Conservation (phyloP, 2,113 vertebrate species). For the Etheostoma spectabile region DNA sequence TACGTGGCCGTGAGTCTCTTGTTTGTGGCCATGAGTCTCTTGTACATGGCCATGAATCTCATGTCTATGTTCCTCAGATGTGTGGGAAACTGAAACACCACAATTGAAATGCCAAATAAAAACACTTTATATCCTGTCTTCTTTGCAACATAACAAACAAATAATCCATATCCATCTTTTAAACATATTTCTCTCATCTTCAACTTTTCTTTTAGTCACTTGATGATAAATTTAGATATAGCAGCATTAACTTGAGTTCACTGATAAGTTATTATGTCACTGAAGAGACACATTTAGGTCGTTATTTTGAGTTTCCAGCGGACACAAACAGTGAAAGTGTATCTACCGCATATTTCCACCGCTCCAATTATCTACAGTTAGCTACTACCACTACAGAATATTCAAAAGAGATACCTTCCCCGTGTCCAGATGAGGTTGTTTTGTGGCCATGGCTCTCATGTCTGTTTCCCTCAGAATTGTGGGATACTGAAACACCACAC, state of each 20-base stretch:
- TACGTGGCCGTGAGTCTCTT: neutral
- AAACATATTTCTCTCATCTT: neutral
- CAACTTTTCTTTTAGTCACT: neutral
- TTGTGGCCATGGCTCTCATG: slow-evolving; percentile 12
- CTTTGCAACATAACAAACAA: neutral
- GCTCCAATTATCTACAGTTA: slow-evolving; percentile 1
- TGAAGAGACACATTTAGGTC: neutral
- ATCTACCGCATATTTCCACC: neutral
- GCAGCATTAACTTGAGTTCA: neutral
- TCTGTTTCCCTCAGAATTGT: neutral
- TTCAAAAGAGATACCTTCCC: slow-evolving; percentile 1
- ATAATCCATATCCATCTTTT: neutral
- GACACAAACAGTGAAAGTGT: neutral
- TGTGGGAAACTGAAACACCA: slow-evolving; percentile 10
- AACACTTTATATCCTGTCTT: neutral
- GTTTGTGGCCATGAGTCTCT: neutral
- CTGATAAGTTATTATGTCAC: neutral
- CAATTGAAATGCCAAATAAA: neutral
- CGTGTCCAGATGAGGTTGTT: slow-evolving; percentile 5
- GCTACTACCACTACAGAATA: neutral
- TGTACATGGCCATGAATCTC: neutral
- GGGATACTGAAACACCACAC: slow-evolving; percentile 10
- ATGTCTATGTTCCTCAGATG: neutral
- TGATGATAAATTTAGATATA: neutral
- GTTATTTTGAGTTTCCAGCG: neutral